Evolutionary conservation across 1,140 invertebrate species (phyloP).

Genomic region (Pseudoatta argentina): DNA sequence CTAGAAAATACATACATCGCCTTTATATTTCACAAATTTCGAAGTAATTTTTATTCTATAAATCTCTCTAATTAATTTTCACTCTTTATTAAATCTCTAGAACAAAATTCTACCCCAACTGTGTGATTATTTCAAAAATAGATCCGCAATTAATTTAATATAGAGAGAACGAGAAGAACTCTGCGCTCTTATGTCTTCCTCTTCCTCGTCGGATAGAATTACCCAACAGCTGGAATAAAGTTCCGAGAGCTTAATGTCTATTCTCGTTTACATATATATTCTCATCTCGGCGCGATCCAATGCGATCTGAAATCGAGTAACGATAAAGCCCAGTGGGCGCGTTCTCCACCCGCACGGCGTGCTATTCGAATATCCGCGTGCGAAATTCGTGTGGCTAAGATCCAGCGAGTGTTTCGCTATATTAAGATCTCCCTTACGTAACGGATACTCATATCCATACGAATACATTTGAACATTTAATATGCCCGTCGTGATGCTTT

Average conservation of each 20-base stretch:
- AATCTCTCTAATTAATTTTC: slow-evolving; percentile 14
- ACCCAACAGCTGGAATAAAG: background rate
- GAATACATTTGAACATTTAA: slow-evolving; percentile 70
- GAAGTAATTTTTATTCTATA: background rate
- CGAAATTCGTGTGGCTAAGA: slow-evolving; percentile 74
- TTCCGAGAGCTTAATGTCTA: background rate
- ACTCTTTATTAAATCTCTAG: background rate
- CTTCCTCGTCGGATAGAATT: background rate
- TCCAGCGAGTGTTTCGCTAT: slow-evolving; percentile 79
- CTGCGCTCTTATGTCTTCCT: background rate
- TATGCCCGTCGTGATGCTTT: slow-evolving; percentile 59
- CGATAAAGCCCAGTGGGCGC: slow-evolving; percentile 15
- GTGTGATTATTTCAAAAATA: background rate
- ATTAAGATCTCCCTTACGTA: slow-evolving; percentile 78
- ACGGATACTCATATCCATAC: slow-evolving; percentile 75
- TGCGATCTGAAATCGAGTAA: slow-evolving; percentile 38
- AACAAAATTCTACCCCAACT: background rate
- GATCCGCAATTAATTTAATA: slow-evolving; percentile 12
- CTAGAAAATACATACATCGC: background rate
- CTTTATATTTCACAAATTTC: slow-evolving; percentile 11
- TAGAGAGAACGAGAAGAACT: background rate
- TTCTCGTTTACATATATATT: background rate
- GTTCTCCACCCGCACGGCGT: slow-evolving; percentile 12
- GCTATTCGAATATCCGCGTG: slow-evolving; percentile 49
- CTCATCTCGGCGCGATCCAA: slow-evolving; percentile 2